Base-by-base conservation (phyloP, 2,797 vertebrate genomes). In the Lophius americanus region DNA sequence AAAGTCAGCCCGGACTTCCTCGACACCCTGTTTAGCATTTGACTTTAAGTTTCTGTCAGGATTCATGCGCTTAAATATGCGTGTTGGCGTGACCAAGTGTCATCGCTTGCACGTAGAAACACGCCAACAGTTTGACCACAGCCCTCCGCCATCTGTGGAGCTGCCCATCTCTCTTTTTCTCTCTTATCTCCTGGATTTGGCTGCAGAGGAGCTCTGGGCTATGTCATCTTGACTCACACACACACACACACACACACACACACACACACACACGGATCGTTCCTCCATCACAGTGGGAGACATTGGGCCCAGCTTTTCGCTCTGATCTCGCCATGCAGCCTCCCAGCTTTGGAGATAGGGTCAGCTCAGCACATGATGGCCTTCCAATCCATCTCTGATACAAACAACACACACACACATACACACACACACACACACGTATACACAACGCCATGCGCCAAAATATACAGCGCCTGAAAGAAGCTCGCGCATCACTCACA, bases 321-420 rank as follows among this genome's bases (percentile, higher is more conserved):
- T 92, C 90, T 91, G 91, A 91, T 91, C 90, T 91, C 85, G 73
- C 87, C 85, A 91, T 76, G 91, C 81, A 86, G 83, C 88, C 89
- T 88, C 82, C 62, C 51, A 90, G 88, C 85, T 80, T 89, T 79
- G 79, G 83, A 91, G 89, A 91, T 90, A 88, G 90, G 93, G 89
- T 91, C 90, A 91, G 84, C 78, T 82, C 85, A 89, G 86, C 75
- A 70, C 81, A 87, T 79, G 82, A 90, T 88, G 84, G 89, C 82
- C 85, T 90, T 86, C 80, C 88, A 87, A 87, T 87, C 88, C 73
- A 52, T 78, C 87, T 85, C 77, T 80, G 85, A 88, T 78, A 89
- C 87, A 88, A 83, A 86, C 79, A 79, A 81, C 56, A 64, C 64
- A 73, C 70, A 66, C 71, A 61, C 55, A 67, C 55, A 51, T 51